Conservation (phyloP, 2,888 invertebrate genomes). For the Cheilosia vulpina region DNA sequence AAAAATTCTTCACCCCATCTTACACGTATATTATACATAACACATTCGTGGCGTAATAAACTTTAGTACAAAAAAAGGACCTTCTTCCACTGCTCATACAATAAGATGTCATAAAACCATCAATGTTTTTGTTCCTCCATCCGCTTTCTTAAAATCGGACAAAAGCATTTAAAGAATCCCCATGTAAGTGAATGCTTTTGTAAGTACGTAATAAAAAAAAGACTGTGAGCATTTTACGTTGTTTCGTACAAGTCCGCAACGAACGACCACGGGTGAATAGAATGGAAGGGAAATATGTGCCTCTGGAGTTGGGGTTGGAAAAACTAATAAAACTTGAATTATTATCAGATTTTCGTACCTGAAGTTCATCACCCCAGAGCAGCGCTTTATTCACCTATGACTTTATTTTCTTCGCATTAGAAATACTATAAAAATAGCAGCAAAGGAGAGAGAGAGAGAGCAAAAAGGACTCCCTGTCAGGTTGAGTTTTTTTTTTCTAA, state of each 20-base stretch:
- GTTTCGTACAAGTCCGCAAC: conserved; percentile 47
- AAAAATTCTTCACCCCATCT: conserved; percentile 47
- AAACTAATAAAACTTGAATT: conserved; percentile 73
- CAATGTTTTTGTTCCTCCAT: conserved; percentile 44
- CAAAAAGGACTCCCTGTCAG: conserved; percentile 47
- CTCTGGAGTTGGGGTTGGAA: conserved; percentile 53
- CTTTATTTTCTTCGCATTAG: conserved; percentile 72
- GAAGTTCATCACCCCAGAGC: conserved; percentile 69
- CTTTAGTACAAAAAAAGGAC: conserved; percentile 22
- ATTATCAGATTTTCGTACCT: conserved; percentile 72
- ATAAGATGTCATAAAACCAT: conserved; percentile 71
- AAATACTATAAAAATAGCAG: conserved; percentile 53
- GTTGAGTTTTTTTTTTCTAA: conserved; percentile 45
- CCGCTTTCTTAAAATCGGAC: conserved; percentile 63
- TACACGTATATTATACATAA: not conserved
- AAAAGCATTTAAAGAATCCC: conserved; percentile 66
- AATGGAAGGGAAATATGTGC: conserved; percentile 8
- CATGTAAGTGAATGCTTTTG: conserved; percentile 59
- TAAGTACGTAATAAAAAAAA: conserved; percentile 67
- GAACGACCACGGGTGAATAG: conserved; percentile 18
- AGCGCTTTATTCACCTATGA: conserved; percentile 69
- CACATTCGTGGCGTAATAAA: conserved; percentile 60
- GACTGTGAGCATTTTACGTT: conserved; percentile 60
- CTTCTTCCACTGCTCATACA: conserved; percentile 23
- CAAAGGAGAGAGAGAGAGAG: conserved; percentile 8